Evolutionary conservation across 1,140 invertebrate species (phyloP).

Genomic region (Sitobion miscanthi): DNA sequence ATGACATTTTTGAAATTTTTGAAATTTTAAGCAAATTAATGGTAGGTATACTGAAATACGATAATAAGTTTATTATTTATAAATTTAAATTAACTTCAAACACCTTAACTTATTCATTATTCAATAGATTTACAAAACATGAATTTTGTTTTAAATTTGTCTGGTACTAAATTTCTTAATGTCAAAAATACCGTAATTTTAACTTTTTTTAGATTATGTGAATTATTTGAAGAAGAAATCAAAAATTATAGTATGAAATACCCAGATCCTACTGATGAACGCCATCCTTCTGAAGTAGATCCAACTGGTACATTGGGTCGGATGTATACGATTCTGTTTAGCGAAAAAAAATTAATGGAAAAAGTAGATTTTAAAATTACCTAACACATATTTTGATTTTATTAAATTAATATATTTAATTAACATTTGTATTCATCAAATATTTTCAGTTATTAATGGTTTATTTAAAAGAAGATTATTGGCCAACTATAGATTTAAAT

Average conservation of each 20-base stretch:
- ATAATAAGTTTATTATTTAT: too few species aligned
- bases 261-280: slow-evolving; percentile 96
- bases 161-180: too few species aligned
- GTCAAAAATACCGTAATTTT: too few species aligned
- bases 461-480: slow-evolving; percentile 84
- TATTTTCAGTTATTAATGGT: slow-evolving; percentile 80
- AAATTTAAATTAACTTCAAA: too few species aligned
- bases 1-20: too few species aligned
- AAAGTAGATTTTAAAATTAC: slow-evolving; percentile 68
- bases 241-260: slow-evolving; percentile 94
- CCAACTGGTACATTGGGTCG: slow-evolving; percentile 89
- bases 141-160: too few species aligned
- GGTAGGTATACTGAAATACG: too few species aligned
- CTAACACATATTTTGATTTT: too few species aligned
- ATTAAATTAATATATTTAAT: not conserved
- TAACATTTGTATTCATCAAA: slow-evolving; percentile 57
- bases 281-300: slow-evolving; percentile 92
- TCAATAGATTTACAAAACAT: too few species aligned
- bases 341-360: slow-evolving; percentile 92
- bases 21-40: too few species aligned
- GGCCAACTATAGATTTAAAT: slow-evolving; percentile 77
- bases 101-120: too few species aligned
- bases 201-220: slow-evolving; percentile 71
- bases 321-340: slow-evolving; percentile 89
- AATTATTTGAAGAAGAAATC: slow-evolving; percentile 83